Percentiles rank a stretch among this genome's conserved stretches.
Conservation (phyloP, 2,797 vertebrate genomes). For the Amblyopsis hoosieri region DNA sequence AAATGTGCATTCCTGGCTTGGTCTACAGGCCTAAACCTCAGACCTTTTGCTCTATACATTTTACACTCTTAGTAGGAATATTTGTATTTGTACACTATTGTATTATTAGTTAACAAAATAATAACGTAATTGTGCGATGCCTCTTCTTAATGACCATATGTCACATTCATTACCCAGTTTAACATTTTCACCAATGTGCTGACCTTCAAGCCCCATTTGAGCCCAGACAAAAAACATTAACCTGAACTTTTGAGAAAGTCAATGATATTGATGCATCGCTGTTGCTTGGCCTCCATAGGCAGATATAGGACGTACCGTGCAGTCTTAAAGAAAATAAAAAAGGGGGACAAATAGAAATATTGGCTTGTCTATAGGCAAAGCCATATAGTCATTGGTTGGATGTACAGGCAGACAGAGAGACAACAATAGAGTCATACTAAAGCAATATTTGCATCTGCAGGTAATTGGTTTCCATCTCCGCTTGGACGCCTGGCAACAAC, state of each 20-base stretch:
- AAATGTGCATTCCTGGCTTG: not conserved
- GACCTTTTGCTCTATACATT: not conserved
- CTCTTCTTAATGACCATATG: constrained; percentile 8
- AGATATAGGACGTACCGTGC: not conserved
- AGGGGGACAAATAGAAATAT: not conserved
- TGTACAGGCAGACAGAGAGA: constrained; percentile 4
- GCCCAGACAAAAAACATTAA: constrained; percentile 30
- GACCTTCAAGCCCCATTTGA: constrained; percentile 47
- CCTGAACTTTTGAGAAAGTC: constrained; percentile 10
- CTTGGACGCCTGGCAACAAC: constrained; percentile 73
- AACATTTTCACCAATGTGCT: constrained; percentile 39
- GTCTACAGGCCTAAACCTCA: too few species aligned
- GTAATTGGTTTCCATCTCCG: constrained; percentile 67
- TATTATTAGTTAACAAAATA: not conserved
- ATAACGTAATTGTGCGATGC: not conserved
- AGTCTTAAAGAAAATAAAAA: constrained; percentile 3
- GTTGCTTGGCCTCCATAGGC: constrained; percentile 18
- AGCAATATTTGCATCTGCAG: constrained; percentile 44
- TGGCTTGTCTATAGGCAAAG: too few species aligned
- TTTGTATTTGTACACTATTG: not conserved
- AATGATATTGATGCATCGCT: constrained; percentile 29
- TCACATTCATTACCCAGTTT: constrained; percentile 27
- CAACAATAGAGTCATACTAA: constrained; percentile 14
- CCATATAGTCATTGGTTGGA: not conserved
- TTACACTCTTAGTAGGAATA: not conserved